Evolutionary conservation across 2,113 vertebrate genomes (phyloP).

Genomic region (Tychaedon coryphoeus): DNA sequence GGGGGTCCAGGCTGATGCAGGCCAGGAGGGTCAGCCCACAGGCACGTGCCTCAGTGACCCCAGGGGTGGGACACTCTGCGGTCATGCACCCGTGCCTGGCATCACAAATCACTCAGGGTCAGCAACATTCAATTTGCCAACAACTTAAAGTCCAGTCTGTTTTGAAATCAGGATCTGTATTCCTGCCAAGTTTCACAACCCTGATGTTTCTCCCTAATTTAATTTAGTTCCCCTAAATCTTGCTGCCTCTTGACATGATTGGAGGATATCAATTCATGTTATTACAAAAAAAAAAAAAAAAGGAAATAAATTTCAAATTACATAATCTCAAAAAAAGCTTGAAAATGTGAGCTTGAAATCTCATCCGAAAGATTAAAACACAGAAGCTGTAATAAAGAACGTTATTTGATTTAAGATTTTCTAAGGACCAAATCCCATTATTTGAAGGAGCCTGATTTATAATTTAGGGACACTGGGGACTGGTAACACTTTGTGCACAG

Average conservation of each 20-base stretch:
- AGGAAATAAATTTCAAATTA: background rate
- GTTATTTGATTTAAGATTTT: background rate
- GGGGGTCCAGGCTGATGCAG: background rate
- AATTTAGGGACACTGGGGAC: background rate
- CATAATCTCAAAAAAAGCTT: background rate
- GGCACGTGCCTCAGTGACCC: background rate
- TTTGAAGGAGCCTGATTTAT: background rate
- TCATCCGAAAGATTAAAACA: background rate
- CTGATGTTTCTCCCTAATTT: background rate
- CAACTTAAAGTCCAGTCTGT: background rate
- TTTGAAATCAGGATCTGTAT: background rate
- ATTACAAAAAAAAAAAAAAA: background rate
- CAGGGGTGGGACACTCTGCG: background rate
- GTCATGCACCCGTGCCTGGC: background rate
- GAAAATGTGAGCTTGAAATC: background rate
- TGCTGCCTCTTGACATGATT: background rate
- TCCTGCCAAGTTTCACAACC: conserved; percentile 15
- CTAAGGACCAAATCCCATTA: background rate
- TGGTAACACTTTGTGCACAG: background rate
- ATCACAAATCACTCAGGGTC: background rate
- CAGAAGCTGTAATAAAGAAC: background rate
- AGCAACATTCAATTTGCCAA: background rate
- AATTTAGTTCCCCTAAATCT: conserved; percentile 3
- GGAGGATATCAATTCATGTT: background rate
- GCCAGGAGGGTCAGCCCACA: background rate